Evolutionary conservation across 2,888 invertebrate species (phyloP).

Genomic region (Parapristionchus giblindavisi): DNA sequence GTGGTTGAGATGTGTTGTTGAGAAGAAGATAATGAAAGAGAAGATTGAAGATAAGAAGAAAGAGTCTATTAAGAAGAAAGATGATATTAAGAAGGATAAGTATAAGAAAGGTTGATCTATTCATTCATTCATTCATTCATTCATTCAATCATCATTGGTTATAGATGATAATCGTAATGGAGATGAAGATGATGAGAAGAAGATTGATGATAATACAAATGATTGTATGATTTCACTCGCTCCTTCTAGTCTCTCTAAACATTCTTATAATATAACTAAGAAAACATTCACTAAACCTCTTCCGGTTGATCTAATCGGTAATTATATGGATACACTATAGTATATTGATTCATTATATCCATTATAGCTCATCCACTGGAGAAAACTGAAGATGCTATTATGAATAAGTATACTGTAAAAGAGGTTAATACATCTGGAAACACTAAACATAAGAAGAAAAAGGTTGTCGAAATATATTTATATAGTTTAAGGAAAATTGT

Average conservation of each 20-base stretch:
- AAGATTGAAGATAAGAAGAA: slow-evolving; percentile 19
- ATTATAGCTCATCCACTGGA: slow-evolving; percentile 11
- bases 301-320: slow-evolving; percentile 6
- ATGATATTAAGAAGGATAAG: slow-evolving; percentile 4
- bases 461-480: too few species aligned
- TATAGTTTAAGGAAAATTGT: too few species aligned
- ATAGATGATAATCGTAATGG: slow-evolving; percentile 7
- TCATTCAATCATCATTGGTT: neutral
- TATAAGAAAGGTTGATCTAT: neutral
- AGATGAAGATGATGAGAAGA: slow-evolving; percentile 9
- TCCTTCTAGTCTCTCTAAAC: too few species aligned
- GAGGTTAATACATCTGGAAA: neutral
- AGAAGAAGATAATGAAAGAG: neutral
- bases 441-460: slow-evolving; percentile 22
- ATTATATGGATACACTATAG: neutral
- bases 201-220: neutral
- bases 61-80: neutral
- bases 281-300: slow-evolving; percentile 9
- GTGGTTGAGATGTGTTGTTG: slow-evolving; percentile 21
- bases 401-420: slow-evolving; percentile 36
- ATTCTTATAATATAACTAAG: slow-evolving; percentile 4
- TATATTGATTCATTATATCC: neutral
- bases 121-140: neutral
- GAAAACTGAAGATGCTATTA: slow-evolving; percentile 26
- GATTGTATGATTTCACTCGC: too few species aligned